These are phyloP conservation scores for Trichogramma evanescens DNA, from an alignment of 2,888 invertebrate genomes.

Conservation along the genomic window DNA sequence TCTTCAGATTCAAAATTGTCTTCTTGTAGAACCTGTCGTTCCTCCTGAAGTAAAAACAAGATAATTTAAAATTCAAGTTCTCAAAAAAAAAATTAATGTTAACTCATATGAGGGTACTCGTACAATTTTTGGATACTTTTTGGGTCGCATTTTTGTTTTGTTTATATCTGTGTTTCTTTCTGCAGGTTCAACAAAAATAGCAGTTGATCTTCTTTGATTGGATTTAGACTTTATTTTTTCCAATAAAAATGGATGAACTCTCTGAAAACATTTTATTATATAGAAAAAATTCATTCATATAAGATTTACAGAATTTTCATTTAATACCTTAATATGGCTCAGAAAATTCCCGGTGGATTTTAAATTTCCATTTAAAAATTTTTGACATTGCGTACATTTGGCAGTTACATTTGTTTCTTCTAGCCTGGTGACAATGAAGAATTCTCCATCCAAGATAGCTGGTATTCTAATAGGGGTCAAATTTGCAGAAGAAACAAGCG, in stretches of 20 bases:
- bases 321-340: constrained; percentile 44
- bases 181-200: constrained; percentile 40
- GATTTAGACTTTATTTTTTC: constrained; percentile 45
- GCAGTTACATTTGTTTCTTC: constrained; percentile 45
- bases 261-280: constrained; percentile 26
- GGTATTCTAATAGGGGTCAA: constrained; percentile 43
- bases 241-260: constrained; percentile 42
- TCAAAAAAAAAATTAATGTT: neutral
- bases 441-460: constrained; percentile 44
- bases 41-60: constrained; percentile 32
- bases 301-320: neutral
- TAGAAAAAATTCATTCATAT: constrained; percentile 2
- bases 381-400: constrained; percentile 42
- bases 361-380: constrained; percentile 43
- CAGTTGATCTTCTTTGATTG: constrained; percentile 43
- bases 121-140: constrained; percentile 16
- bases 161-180: constrained; percentile 38
- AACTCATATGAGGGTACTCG: neutral
- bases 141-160: constrained; percentile 29
- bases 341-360: constrained; percentile 46
- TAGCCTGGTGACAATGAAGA: constrained; percentile 42
- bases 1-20: constrained; percentile 33
- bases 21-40: constrained; percentile 31
- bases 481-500: constrained; percentile 31
- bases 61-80: neutral